Percentiles rank a stretch among this genome's conserved stretches.
phyloP scores from a whole-genome alignment of 2,797 vertebrate genomes.

The Menidia menidia region DNA sequence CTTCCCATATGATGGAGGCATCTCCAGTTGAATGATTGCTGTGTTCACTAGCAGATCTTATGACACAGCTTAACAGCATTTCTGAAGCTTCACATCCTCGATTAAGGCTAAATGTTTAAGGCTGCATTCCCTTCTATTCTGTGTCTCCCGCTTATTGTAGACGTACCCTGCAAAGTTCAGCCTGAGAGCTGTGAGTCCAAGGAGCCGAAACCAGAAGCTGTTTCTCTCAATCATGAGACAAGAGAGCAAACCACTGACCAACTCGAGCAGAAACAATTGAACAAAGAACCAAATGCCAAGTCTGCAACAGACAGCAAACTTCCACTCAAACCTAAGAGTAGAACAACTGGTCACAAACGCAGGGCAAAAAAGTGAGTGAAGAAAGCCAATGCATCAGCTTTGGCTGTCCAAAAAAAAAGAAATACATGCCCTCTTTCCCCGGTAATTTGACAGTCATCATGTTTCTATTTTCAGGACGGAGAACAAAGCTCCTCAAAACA shows the following conservation, averaged over 20 bases:
- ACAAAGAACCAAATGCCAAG: constrained; percentile 2
- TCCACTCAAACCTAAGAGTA: constrained; percentile 66
- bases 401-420: not conserved
- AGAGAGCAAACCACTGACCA: constrained; percentile 62
- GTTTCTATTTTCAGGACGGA: constrained; percentile 77
- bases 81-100: constrained; percentile 13
- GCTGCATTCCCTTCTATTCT: not conserved
- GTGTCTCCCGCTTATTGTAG: constrained; percentile 61
- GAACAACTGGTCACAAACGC: constrained; percentile 70
- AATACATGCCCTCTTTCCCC: not conserved
- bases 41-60: constrained; percentile 43
- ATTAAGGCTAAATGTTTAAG: constrained; percentile 5
- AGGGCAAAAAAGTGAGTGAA: constrained; percentile 82
- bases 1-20: constrained; percentile 8
- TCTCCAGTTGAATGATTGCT: constrained; percentile 36
- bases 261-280: constrained; percentile 35
- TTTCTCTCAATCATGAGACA: constrained; percentile 60
- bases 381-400: constrained; percentile 61
- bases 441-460: constrained; percentile 1
- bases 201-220: constrained; percentile 79
- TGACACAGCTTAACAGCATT: constrained; percentile 41
- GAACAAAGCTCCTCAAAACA: constrained; percentile 85
- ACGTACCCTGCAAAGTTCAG: constrained; percentile 74
- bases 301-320: constrained; percentile 40
- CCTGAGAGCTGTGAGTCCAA: constrained; percentile 73